Base-by-base conservation (phyloP, 23 tunicate species). In the Oikopleura vanhoeffeni region DNA sequence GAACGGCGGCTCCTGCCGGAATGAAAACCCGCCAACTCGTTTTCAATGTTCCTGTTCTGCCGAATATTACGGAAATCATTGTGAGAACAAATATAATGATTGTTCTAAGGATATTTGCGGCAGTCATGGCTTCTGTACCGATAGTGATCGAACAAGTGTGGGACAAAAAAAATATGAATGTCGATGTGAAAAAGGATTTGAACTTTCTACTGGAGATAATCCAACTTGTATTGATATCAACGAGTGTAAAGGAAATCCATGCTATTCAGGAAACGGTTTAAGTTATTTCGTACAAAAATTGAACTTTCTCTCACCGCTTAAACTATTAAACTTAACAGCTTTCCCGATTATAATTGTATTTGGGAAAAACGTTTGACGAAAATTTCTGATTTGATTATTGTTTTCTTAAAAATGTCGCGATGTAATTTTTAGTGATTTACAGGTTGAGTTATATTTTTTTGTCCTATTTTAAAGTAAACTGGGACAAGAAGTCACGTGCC, bases 21-120 rank as follows among this genome's bases (percentile, higher is more conserved):
- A 71, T 71, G 3, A 3, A 38, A 24, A 28, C 27, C 79, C 79
- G 38, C 79, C 79, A 30, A 4, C 27, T 33, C 27, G 79, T 2
- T 71, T 71, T 71, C 4, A 18, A 32, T 71, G 79, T 30, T 13
- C 79, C 79, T 71, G 79, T 30, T 38, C 79, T 13, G 79, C 79
- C 34, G 79, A 71, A 32, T 71, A 18, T 71, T 71, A 71, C 79
- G 79, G 79, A 24, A 32, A 18, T 24, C 79, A 71, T 71, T 71
- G 79, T 38, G 34, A 28, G 38, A 18, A 33, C 3, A 28, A 32
- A 28, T 38, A 71, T 32, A 38, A 71, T 30, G 79, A 71, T 71
- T 71, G 79, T 32, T 4, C 79, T 3, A 32, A 32, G 4, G 79
- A 71, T 32, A 38, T 18, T 2, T 71, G 79, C 35, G 79, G 79